These are phyloP conservation scores for Pollenia angustigena DNA, from an alignment of 2,888 invertebrate species.

Conservation along the genomic window DNA sequence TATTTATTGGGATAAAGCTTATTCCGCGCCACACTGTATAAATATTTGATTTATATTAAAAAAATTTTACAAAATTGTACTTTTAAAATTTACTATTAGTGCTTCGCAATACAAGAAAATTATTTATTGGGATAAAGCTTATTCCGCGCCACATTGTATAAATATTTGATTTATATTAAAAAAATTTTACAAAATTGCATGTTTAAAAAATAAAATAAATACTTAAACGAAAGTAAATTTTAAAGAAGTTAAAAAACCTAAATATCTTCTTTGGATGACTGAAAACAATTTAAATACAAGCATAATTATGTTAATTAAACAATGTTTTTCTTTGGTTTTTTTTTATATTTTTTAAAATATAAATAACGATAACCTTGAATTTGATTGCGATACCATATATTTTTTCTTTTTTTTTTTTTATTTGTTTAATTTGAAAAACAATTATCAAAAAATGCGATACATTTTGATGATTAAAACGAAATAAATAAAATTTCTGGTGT, in stretches of 20 bases:
- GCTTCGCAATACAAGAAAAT: too few relatives aligned
- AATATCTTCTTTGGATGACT: slow-evolving; percentile 59
- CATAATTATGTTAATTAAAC: slow-evolving; percentile 71
- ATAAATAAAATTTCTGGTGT: slow-evolving; percentile 11
- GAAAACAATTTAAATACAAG: slow-evolving; percentile 66
- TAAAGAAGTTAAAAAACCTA: slow-evolving; percentile 39
- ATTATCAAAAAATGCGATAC: slow-evolving; percentile 35
- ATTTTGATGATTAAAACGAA: slow-evolving; percentile 22
- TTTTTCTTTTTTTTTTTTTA: background rate
- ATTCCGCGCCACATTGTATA: too few relatives aligned
- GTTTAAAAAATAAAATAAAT: slow-evolving; percentile 41
- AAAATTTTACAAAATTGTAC: slow-evolving; percentile 42
- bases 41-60: too few relatives aligned
- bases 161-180: too few relatives aligned
- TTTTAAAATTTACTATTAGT: too few relatives aligned
- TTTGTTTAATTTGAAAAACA: slow-evolving; percentile 41
- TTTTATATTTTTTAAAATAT: slow-evolving; percentile 31
- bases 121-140: too few relatives aligned
- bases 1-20: too few relatives aligned
- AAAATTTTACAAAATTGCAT: slow-evolving; percentile 52
- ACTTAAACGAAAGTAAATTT: slow-evolving; percentile 67
- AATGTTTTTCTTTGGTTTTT: slow-evolving; percentile 37
- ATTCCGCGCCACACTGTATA: too few relatives aligned
- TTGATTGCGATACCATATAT: slow-evolving; percentile 42
- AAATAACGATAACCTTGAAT: slow-evolving; percentile 59